phyloP scores from a whole-genome alignment of 2,888 invertebrate species.

The Gnatocerus cornutus region DNA sequence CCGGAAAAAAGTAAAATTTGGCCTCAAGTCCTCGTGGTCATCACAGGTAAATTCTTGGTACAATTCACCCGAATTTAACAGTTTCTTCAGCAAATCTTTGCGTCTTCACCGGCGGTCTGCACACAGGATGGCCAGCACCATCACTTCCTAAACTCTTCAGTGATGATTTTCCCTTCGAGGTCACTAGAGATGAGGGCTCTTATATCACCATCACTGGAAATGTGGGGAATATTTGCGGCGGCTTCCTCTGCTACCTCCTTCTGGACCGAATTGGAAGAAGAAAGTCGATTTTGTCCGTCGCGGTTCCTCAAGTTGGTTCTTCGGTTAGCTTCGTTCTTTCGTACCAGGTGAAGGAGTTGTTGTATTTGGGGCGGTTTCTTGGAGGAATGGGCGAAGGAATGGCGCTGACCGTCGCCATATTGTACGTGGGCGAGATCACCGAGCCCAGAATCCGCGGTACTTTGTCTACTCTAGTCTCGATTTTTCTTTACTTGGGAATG shows the following conservation, averaged over 20 bases:
- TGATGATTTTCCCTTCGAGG: conserved; percentile 54
- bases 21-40: conserved; percentile 21
- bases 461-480: conserved; percentile 27
- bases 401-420: conserved; percentile 46
- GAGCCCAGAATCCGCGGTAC: conserved; percentile 45
- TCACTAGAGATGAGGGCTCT: conserved; percentile 57
- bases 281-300: conserved; percentile 52
- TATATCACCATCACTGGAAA: conserved; percentile 56
- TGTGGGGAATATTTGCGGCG: conserved; percentile 49
- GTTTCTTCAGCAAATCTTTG: conserved; percentile 52
- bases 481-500: conserved; percentile 42
- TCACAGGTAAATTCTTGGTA: neutral
- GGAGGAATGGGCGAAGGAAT: conserved; percentile 54
- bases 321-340: conserved; percentile 43
- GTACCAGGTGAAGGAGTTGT: conserved; percentile 21
- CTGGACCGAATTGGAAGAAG: conserved; percentile 58
- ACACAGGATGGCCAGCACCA: conserved; percentile 58
- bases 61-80: too few species aligned
- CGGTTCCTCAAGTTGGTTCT: conserved; percentile 52
- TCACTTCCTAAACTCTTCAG: conserved; percentile 56
- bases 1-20: conserved; percentile 69
- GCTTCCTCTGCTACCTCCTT: conserved; percentile 42
- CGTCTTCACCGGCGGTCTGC: conserved; percentile 54
- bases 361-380: conserved; percentile 51
- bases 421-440: conserved; percentile 54